These are phyloP conservation scores for Cosmia pyralina DNA, from an alignment of 2,888 invertebrate species.

Conservation along the genomic window DNA sequence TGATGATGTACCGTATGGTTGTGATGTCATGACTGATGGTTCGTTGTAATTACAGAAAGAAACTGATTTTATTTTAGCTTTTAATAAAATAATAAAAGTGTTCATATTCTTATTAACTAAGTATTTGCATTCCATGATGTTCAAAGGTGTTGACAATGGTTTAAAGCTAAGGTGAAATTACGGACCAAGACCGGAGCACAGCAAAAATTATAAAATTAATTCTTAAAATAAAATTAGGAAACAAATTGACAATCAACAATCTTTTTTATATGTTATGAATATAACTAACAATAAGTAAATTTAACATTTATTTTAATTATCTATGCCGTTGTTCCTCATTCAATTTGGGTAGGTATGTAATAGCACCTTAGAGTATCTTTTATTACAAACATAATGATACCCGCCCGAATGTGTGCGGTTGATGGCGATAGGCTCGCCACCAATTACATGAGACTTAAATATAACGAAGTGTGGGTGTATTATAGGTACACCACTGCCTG, in stretches of 20 bases:
- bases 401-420: background rate
- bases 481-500: background rate
- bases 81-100: too few species aligned
- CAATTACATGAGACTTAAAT: background rate
- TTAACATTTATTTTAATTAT: too few species aligned
- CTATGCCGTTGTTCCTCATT: background rate
- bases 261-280: too few species aligned
- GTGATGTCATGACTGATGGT: slow-evolving; percentile 14
- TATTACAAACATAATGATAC: background rate
- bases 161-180: too few species aligned
- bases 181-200: too few species aligned
- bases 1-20: background rate
- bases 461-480: background rate
- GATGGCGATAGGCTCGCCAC: background rate
- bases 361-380: background rate
- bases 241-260: too few species aligned
- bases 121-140: too few species aligned
- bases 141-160: too few species aligned
- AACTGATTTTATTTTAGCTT: background rate
- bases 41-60: background rate
- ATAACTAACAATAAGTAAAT: too few species aligned
- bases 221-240: too few species aligned
- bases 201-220: too few species aligned
- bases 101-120: too few species aligned
- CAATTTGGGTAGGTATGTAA: background rate